Evolutionary conservation across 2,113 vertebrate species (phyloP).

Genomic region (Probosciger aterrimus): DNA sequence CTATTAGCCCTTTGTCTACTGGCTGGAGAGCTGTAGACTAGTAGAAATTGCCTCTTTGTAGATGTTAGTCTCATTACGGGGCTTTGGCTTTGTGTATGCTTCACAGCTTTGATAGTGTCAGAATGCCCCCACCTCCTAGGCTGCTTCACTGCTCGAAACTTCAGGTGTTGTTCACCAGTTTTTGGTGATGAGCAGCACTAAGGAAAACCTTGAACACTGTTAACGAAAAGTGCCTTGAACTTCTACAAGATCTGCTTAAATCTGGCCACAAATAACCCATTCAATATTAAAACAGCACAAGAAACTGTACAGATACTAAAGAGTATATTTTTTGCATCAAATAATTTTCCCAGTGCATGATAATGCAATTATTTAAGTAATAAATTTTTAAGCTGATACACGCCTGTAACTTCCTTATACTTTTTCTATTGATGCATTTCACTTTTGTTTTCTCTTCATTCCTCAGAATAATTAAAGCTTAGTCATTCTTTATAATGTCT

Average conservation of each 20-base stretch:
- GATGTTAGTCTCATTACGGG: background rate
- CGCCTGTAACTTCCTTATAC: slow-evolving; percentile 14
- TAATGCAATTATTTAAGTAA: slow-evolving; percentile 40
- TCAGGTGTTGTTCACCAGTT: background rate
- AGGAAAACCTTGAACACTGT: background rate
- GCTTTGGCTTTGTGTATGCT: background rate
- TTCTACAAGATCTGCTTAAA: background rate
- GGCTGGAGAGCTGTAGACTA: background rate
- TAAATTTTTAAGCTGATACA: slow-evolving; percentile 46
- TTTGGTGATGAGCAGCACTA: background rate
- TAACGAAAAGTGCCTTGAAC: background rate
- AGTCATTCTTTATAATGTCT: background rate
- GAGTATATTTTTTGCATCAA: background rate
- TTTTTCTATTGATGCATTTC: slow-evolving; percentile 20
- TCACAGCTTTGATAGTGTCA: background rate
- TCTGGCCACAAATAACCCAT: background rate
- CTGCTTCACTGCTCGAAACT: background rate
- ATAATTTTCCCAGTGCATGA: background rate
- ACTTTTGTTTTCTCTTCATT: slow-evolving; percentile 12
- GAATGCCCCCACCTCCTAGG: background rate
- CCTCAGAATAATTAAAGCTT: slow-evolving; percentile 54
- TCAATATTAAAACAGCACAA: background rate
- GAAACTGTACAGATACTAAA: background rate
- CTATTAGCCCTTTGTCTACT: background rate
- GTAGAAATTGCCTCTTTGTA: background rate